Evolutionary conservation across 2,113 vertebrate genomes (phyloP).

Genomic region (Psittacula cyanocephala): DNA sequence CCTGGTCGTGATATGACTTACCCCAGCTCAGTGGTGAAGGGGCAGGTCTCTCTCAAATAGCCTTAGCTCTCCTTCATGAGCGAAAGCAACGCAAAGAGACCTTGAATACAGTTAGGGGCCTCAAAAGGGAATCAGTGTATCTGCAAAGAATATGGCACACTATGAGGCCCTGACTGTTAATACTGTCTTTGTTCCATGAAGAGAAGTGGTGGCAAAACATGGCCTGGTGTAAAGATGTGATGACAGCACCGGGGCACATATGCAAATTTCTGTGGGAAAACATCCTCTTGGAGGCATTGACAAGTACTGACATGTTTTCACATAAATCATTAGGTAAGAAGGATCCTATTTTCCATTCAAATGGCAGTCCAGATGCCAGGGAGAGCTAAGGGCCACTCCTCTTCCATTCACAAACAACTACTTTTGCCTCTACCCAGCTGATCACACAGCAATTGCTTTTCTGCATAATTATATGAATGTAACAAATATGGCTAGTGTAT

Average conservation of each 20-base stretch:
- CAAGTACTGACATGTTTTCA: conserved; percentile 26
- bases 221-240: background rate
- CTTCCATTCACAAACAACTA: background rate
- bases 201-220: background rate
- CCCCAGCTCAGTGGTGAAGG: background rate
- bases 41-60: background rate
- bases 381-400: background rate
- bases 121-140: background rate
- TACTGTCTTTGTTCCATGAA: background rate
- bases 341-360: background rate
- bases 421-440: background rate
- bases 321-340: conserved; percentile 16
- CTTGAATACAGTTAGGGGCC: background rate
- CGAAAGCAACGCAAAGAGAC: background rate
- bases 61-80: background rate
- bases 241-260: background rate
- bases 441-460: background rate
- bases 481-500: background rate
- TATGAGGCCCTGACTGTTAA: background rate
- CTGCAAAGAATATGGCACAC: background rate
- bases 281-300: background rate
- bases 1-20: background rate
- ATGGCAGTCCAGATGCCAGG: background rate
- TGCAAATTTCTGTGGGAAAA: conserved; percentile 57
- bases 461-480: background rate